phyloP scores from a whole-genome alignment of 1,140 invertebrate genomes.

The Drosophila mauritiana region DNA sequence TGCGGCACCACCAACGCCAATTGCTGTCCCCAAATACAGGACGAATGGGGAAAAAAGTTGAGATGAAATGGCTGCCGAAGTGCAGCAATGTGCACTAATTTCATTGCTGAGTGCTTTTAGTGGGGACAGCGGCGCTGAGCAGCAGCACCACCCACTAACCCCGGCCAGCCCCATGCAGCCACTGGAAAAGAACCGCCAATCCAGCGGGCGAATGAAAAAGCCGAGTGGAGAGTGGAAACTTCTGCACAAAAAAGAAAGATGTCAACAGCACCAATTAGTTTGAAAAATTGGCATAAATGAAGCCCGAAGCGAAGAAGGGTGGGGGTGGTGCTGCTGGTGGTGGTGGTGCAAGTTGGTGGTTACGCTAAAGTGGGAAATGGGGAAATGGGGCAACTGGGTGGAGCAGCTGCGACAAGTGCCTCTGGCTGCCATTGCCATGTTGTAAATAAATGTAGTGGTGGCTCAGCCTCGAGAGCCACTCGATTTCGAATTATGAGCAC shows the following conservation, averaged over 20 bases:
- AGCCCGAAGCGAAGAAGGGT: constrained; percentile 52
- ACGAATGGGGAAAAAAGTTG: constrained; percentile 27
- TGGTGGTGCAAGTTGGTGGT: neutral
- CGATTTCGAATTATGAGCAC: constrained; percentile 69
- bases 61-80: constrained; percentile 34
- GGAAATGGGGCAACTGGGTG: neutral
- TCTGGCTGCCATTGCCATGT: constrained; percentile 57
- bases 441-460: constrained; percentile 71
- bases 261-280: constrained; percentile 81
- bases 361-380: neutral
- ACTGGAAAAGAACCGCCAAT: constrained; percentile 2
- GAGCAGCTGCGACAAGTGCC: constrained; percentile 48
- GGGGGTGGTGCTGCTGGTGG: constrained; percentile 9
- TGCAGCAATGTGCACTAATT: constrained; percentile 80
- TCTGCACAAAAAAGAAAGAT: constrained; percentile 57
- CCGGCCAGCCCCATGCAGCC: neutral
- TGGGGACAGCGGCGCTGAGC: constrained; percentile 21
- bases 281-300: constrained; percentile 83
- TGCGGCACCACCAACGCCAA: neutral
- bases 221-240: constrained; percentile 40
- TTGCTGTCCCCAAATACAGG: constrained; percentile 13
- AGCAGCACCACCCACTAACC: neutral
- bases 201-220: constrained; percentile 8
- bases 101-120: constrained; percentile 81
- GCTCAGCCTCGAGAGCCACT: constrained; percentile 52